Conservation (phyloP, 1,140 invertebrate genomes). For the Orussus abietinus region DNA sequence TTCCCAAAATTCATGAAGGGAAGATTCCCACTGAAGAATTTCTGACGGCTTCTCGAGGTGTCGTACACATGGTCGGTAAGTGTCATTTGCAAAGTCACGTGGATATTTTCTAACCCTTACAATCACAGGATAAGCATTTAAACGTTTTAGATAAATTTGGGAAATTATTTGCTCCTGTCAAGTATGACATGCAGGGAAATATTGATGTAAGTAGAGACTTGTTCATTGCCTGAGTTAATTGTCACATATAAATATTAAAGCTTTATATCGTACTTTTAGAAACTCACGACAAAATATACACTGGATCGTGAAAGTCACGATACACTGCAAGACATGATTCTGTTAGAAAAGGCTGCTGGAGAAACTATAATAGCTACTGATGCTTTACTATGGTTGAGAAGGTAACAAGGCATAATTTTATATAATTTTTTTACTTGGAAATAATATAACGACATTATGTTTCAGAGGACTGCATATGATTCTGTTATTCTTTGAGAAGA, state of each 20-base stretch:
- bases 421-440: conserved; percentile 10
- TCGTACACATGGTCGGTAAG: conserved; percentile 63
- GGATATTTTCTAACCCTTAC: not conserved
- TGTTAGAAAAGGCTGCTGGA: conserved; percentile 54
- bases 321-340: conserved; percentile 65
- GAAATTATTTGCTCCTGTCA: conserved; percentile 67
- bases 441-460: conserved; percentile 16
- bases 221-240: not conserved
- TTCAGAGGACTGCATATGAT: conserved; percentile 62
- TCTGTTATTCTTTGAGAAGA: conserved; percentile 56
- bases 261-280: conserved; percentile 49
- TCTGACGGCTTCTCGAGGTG: conserved; percentile 58
- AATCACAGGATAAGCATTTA: not conserved
- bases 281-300: conserved; percentile 60
- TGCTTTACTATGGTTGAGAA: conserved; percentile 66
- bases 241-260: conserved; percentile 4
- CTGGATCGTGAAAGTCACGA: conserved; percentile 53
- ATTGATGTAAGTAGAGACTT: conserved; percentile 59
- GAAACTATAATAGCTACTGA: conserved; percentile 53
- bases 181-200: conserved; percentile 70
- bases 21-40: conserved; percentile 62
- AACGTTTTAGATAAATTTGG: conserved; percentile 65
- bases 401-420: conserved; percentile 46
- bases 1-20: conserved; percentile 45
- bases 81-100: conserved; percentile 6